Percentiles rank a stretch among this genome's conserved stretches.
These are phyloP conservation scores for Polyommatus icarus DNA, from an alignment of 2,888 invertebrate genomes.

Conservation along the genomic window DNA sequence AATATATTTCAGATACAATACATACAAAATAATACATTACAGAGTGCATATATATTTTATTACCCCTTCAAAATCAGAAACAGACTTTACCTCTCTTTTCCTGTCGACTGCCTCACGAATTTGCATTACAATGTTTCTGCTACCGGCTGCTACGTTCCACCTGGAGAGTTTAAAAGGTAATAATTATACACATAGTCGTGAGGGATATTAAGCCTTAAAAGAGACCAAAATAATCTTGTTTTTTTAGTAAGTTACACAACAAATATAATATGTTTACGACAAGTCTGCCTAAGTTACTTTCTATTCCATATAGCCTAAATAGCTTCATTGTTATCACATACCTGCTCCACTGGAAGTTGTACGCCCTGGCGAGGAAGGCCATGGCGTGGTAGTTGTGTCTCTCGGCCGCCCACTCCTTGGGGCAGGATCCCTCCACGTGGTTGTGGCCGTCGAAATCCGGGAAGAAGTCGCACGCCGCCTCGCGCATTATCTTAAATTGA, in stretches of 20 bases:
- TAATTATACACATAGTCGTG: too few relatives aligned
- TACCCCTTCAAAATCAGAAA: too few relatives aligned
- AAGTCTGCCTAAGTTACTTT: not conserved
- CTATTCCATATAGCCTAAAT: not conserved
- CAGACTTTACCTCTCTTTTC: conserved; percentile 67
- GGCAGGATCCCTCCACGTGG: conserved; percentile 84
- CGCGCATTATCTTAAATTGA: conserved; percentile 70
- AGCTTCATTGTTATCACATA: conserved; percentile 48
- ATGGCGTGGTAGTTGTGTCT: conserved; percentile 89
- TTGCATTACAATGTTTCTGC: conserved; percentile 84
- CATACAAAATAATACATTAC: too few relatives aligned
- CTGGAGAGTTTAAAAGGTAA: conserved; percentile 47
- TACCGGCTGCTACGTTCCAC: conserved; percentile 83
- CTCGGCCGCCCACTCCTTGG: conserved; percentile 87
- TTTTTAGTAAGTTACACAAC: not conserved
- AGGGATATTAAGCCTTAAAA: too few relatives aligned
- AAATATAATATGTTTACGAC: not conserved
- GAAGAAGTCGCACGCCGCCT: conserved; percentile 90
- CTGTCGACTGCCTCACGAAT: conserved; percentile 82
- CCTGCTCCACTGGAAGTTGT: conserved; percentile 91
- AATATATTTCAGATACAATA: too few relatives aligned
- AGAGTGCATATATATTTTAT: too few relatives aligned
- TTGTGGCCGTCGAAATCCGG: conserved; percentile 88
- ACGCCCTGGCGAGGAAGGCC: conserved; percentile 85
- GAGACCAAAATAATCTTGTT: too few relatives aligned